Evolutionary conservation across 2,797 vertebrate species (phyloP).

Genomic region (Coranthus polyacanthus): DNA sequence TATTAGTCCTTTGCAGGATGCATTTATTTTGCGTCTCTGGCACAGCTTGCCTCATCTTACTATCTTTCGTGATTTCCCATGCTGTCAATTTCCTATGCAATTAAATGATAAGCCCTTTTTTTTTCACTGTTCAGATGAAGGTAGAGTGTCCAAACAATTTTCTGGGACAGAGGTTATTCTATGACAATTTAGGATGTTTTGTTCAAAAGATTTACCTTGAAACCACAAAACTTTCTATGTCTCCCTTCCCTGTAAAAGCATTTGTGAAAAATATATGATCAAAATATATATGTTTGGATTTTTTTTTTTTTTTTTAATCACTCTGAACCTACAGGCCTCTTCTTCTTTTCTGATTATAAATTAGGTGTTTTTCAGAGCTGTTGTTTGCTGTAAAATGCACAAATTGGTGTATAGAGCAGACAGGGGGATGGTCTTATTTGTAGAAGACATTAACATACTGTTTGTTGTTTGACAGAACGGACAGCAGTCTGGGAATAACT

Average conservation of each 20-base stretch:
- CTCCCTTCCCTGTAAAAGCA: not conserved
- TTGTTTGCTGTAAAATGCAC: constrained; percentile 48
- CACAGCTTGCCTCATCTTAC: constrained; percentile 44
- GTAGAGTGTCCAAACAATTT: constrained; percentile 56
- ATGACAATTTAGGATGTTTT: constrained; percentile 55
- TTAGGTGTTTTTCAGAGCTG: constrained; percentile 13
- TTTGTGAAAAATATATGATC: constrained; percentile 2
- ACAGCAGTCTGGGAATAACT: constrained; percentile 55
- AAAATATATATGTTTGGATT: no score
- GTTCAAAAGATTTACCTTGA: constrained; percentile 49
- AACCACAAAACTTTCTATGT: constrained; percentile 25
- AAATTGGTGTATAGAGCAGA: constrained; percentile 62
- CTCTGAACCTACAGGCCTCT: constrained; percentile 24
- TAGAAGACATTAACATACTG: constrained; percentile 67
- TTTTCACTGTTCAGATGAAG: constrained; percentile 65
- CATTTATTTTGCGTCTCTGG: constrained; percentile 56
- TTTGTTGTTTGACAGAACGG: constrained; percentile 62
- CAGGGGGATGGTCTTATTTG: constrained; percentile 52
- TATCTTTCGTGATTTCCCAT: constrained; percentile 72
- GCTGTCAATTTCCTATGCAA: constrained; percentile 77
- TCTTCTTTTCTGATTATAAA: constrained; percentile 31
- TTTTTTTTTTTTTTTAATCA: no score
- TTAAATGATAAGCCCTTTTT: constrained; percentile 82
- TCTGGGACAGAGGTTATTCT: constrained; percentile 59
- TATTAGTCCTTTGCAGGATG: constrained; percentile 50